A percentile compares a stretch with the other conserved stretches of the same genome.
Evolutionary conservation across 2,797 vertebrate species (phyloP).

Genomic region (Numenius phaeopus): DNA sequence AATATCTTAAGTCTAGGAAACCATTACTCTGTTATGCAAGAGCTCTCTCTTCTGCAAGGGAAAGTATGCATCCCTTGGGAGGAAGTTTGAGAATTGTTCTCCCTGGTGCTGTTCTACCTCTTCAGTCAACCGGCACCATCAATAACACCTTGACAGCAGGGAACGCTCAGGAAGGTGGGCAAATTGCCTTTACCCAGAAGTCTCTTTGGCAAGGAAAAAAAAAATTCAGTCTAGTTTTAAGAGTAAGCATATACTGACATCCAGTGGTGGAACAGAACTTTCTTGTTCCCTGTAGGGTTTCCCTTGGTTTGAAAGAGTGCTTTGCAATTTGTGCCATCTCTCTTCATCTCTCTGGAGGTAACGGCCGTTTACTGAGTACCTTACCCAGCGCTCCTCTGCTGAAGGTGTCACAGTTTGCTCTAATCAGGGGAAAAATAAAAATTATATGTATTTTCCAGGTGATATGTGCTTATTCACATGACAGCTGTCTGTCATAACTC

Average conservation of each 20-base stretch:
- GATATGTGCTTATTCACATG: not conserved
- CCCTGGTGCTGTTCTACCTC: not conserved
- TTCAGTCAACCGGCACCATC: not conserved
- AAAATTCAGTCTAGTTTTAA: not conserved
- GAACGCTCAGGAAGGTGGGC: not conserved
- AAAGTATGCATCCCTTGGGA: not conserved
- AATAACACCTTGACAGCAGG: not conserved
- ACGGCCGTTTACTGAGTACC: not conserved
- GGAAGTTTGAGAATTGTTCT: not conserved
- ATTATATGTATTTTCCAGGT: not conserved
- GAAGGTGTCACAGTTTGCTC: not conserved
- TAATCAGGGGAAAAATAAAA: not conserved
- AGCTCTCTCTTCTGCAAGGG: not conserved
- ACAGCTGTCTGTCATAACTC: conserved; percentile 5
- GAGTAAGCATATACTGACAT: conserved; percentile 6
- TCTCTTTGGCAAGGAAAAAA: not conserved
- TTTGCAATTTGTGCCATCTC: not conserved
- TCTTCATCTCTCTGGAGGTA: not conserved
- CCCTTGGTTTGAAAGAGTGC: not conserved
- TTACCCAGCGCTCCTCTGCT: not conserved
- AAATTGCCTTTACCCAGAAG: not conserved
- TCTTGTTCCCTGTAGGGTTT: not conserved
- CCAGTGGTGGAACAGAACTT: not conserved
- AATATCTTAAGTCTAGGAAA: not conserved
- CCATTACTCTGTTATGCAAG: not conserved